A percentile compares a stretch with the other conserved stretches of the same genome.
These are phyloP conservation scores for Synergus umbraculus DNA, from an alignment of 2,888 invertebrate species.

Conservation along the genomic window DNA sequence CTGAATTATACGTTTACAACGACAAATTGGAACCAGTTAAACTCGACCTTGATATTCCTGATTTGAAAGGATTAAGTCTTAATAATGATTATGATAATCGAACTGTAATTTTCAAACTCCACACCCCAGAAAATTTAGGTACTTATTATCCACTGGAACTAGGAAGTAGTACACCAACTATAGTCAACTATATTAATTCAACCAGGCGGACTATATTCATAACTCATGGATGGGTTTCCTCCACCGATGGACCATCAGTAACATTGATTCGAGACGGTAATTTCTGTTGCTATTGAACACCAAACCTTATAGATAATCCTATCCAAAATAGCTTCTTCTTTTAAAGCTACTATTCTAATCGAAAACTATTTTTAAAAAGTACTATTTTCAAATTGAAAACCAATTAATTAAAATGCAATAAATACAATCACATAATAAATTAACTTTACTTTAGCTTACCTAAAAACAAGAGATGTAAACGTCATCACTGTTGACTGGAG, in stretches of 20 bases:
- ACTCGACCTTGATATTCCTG: background rate
- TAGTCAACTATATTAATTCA: slow-evolving; percentile 53
- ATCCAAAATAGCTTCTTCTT: too few relatives aligned
- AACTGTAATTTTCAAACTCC: background rate
- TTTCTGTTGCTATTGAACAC: background rate
- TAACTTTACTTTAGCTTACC: slow-evolving; percentile 56
- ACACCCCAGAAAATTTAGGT: background rate
- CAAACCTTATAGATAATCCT: too few relatives aligned
- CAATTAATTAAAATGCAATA: background rate
- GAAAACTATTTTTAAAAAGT: background rate
- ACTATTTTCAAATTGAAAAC: background rate
- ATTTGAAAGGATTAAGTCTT: background rate
- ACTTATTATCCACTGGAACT: background rate
- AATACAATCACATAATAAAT: slow-evolving; percentile 20
- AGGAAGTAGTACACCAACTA: background rate
- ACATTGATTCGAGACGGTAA: background rate
- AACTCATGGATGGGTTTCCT: slow-evolving; percentile 44
- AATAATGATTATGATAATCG: background rate
- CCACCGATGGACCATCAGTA: background rate
- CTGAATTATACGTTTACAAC: background rate
- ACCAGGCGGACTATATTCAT: slow-evolving; percentile 64
- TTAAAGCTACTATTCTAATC: too few relatives aligned
- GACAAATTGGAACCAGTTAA: background rate
- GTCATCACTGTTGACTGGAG: slow-evolving; percentile 68
- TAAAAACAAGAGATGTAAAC: slow-evolving; percentile 62